Evolutionary conservation across 2,113 vertebrate genomes (phyloP).

Genomic region (Gopherus evgoodei): DNA sequence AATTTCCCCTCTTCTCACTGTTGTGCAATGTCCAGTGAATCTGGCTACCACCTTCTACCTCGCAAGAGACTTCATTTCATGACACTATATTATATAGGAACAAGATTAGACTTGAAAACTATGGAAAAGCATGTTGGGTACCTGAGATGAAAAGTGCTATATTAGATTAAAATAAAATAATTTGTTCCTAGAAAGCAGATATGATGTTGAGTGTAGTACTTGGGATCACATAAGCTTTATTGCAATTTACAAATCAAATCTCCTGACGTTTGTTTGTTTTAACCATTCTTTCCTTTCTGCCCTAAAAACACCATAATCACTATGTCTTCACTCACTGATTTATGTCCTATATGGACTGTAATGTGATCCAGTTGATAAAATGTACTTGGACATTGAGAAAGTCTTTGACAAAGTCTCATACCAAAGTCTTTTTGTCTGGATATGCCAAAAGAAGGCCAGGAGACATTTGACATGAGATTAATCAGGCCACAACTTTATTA

Average conservation of each 20-base stretch:
- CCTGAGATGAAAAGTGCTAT: conserved; percentile 33
- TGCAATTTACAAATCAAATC: not conserved
- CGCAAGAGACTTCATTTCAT: not conserved
- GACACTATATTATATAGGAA: not conserved
- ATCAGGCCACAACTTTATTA: no score
- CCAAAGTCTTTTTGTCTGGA: no score
- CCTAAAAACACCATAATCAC: not conserved
- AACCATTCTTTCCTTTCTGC: not conserved
- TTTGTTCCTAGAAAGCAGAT: not conserved
- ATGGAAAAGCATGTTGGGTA: conserved; percentile 35
- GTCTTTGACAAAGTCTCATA: no score
- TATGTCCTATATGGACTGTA: not conserved
- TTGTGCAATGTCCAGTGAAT: not conserved
- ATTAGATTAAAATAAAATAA: conserved; percentile 30
- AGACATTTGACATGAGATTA: no score
- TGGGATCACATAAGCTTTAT: rapidly evolving
- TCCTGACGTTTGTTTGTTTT: not conserved
- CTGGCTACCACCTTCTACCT: not conserved
- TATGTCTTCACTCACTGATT: not conserved
- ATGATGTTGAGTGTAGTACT: not conserved
- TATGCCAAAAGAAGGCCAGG: no score
- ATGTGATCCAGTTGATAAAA: no score
- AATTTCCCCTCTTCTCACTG: not conserved
- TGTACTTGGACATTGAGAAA: no score
- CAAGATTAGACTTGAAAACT: not conserved